Conservation (phyloP, 2,113 vertebrate genomes). For the Irena cyanogastra region DNA sequence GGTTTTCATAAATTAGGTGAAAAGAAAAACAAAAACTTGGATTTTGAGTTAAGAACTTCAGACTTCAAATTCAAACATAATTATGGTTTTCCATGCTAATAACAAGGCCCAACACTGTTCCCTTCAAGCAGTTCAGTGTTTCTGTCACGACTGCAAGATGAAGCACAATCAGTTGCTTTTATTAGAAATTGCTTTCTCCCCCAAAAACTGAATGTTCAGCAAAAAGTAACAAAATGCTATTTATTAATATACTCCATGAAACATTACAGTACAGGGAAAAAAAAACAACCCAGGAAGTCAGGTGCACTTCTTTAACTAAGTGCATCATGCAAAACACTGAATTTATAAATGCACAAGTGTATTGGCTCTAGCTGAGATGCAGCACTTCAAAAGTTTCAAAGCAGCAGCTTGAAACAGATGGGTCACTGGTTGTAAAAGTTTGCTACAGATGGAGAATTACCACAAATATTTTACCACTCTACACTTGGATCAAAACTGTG, state of each 20-base stretch:
- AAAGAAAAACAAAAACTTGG: neutral
- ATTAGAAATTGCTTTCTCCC: neutral
- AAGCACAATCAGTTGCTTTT: neutral
- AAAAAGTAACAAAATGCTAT: conserved; percentile 7
- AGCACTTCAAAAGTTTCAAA: neutral
- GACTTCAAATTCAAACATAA: neutral
- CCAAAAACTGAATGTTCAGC: neutral
- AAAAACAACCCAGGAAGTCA: conserved; percentile 9
- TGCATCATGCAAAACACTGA: conserved; percentile 59
- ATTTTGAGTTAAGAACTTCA: neutral
- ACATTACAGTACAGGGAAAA: neutral
- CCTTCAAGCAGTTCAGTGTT: neutral
- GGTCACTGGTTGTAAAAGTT: conserved; percentile 55
- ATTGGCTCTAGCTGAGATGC: neutral
- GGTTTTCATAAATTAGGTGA: neutral
- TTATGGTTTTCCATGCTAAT: neutral
- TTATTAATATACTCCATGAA: neutral
- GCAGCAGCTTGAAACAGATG: conserved; percentile 65
- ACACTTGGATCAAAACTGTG: conserved; percentile 48
- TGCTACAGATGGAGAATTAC: conserved; percentile 65
- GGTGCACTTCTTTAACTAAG: conserved; percentile 47
- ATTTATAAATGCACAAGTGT: conserved; percentile 33
- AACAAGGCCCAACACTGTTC: rapidly evolving
- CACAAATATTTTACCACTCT: conserved; percentile 48
- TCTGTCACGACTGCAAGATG: neutral